phyloP scores from a whole-genome alignment of 2,797 vertebrate species.

The Meda fulgida region DNA sequence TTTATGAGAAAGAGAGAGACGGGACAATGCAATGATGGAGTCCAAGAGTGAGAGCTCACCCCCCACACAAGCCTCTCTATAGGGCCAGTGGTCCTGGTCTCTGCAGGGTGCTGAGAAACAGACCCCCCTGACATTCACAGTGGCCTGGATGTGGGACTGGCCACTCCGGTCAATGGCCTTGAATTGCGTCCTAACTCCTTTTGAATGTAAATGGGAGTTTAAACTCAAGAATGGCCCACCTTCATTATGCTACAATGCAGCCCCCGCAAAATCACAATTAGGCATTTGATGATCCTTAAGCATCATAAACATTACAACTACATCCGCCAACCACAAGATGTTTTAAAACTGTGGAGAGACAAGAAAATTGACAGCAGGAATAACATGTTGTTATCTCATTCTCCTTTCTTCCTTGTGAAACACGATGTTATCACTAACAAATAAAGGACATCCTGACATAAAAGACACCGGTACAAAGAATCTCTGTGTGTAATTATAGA shows the following conservation, averaged over 20 bases:
- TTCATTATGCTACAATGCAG: conserved; percentile 38
- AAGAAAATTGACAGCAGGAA: background rate
- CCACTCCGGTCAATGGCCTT: conserved; percentile 55
- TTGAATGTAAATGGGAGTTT: conserved; percentile 67
- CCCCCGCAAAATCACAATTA: conserved; percentile 27
- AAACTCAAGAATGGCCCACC: conserved; percentile 60
- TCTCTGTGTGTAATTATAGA: no score
- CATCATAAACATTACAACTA: conserved; percentile 7
- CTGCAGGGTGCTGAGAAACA: conserved; percentile 60
- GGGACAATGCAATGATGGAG: conserved; percentile 48
- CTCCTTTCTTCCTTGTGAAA: background rate
- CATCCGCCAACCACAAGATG: background rate
- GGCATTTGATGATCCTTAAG: conserved; percentile 9
- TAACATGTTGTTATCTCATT: background rate
- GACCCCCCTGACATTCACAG: conserved; percentile 53
- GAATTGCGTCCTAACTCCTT: conserved; percentile 57
- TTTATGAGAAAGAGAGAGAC: conserved; percentile 27
- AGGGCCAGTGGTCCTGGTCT: conserved; percentile 52
- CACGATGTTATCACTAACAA: no score
- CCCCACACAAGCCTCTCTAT: conserved; percentile 45
- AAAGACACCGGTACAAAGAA: background rate
- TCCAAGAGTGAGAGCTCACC: conserved; percentile 59
- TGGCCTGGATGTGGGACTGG: conserved; percentile 33
- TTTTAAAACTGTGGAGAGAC: background rate
- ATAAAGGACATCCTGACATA: background rate